Evolutionary conservation across 2,888 invertebrate genomes (phyloP).

Genomic region (Dryobotodes eremita): DNA sequence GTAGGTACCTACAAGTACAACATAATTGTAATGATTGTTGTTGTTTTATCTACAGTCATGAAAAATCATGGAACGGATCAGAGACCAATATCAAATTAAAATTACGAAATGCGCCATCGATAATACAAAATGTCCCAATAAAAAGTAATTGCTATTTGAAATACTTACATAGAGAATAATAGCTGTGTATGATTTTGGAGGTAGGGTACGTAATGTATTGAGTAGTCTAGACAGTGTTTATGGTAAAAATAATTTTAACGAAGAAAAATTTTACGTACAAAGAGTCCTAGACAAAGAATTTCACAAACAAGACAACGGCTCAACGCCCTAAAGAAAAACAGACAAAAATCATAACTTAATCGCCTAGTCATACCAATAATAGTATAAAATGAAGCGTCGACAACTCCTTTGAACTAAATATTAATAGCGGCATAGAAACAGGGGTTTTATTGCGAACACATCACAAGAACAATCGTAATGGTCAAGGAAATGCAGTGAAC

Average conservation of each 20-base stretch:
- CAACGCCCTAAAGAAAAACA: constrained; percentile 50
- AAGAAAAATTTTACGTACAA: neutral
- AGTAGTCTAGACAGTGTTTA: neutral
- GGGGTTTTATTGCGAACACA: constrained; percentile 76
- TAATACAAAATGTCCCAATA: neutral
- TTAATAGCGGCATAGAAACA: constrained; percentile 75
- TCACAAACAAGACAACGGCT: constrained; percentile 8
- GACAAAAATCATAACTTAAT: constrained; percentile 65
- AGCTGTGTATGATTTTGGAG: too few relatives aligned
- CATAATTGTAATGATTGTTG: rapidly evolving
- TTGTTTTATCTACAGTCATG: neutral
- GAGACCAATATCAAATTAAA: neutral
- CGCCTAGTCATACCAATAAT: constrained; percentile 51
- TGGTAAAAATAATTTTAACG: too few relatives aligned
- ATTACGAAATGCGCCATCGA: neutral
- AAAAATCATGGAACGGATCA: neutral
- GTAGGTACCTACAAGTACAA: too few relatives aligned
- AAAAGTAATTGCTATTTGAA: neutral
- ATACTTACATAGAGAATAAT: neutral
- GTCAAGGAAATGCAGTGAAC: constrained; percentile 75
- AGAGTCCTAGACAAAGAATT: neutral
- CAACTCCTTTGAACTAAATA: constrained; percentile 79
- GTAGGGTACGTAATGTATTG: neutral
- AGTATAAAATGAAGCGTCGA: constrained; percentile 68
- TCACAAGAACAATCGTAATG: constrained; percentile 79